Conservation (phyloP, 2,888 invertebrate genomes). For the Cantharis lateralis region DNA sequence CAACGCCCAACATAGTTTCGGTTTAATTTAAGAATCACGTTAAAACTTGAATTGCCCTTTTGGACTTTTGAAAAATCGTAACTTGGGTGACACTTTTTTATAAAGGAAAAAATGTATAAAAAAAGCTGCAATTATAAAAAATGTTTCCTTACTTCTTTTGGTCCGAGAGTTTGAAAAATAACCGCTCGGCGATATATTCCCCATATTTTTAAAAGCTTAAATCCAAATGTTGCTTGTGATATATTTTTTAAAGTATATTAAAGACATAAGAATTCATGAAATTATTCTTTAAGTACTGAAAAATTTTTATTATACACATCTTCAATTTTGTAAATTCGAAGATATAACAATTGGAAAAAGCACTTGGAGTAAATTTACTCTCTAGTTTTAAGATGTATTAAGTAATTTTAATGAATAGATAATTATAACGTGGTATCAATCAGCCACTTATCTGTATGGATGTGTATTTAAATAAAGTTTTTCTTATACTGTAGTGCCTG, state of each 20-base stretch:
- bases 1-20: neutral
- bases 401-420: neutral
- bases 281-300: neutral
- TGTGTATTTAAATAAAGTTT: conserved; percentile 10
- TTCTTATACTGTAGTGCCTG: conserved; percentile 25
- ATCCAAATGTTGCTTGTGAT: neutral
- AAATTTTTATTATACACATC: neutral
- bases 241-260: neutral
- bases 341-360: neutral
- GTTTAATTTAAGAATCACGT: neutral
- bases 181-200: neutral
- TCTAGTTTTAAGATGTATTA: neutral
- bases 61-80: neutral
- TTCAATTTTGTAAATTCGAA: neutral
- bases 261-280: neutral
- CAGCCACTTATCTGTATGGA: conserved; percentile 18
- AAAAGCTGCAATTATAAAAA: neutral
- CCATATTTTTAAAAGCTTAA: neutral
- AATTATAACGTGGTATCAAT: conserved; percentile 6
- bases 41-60: neutral
- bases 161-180: neutral
- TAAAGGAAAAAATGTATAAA: neutral
- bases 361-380: neutral
- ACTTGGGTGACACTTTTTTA: neutral
- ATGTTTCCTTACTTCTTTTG: neutral